A percentile compares a stretch with the other conserved stretches of the same genome.
phyloP scores from a whole-genome alignment of 2,797 vertebrate species.

The Chromobotia macracanthus region DNA sequence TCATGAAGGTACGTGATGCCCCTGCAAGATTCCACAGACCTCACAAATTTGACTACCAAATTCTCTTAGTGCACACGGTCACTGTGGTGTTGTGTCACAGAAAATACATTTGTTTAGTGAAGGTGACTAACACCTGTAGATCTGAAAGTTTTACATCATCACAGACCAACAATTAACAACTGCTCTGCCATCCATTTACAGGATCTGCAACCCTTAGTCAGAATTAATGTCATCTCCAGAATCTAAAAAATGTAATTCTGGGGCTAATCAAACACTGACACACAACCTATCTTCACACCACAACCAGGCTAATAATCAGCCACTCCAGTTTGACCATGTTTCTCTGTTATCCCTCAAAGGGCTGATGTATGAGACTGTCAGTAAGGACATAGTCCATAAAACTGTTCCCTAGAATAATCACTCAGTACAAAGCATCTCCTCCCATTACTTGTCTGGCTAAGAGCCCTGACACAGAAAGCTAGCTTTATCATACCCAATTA shows the following conservation, averaged over 20 bases:
- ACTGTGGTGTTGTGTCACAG: constrained; percentile 25
- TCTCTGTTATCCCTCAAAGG: constrained; percentile 7
- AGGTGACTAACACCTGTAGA: neutral
- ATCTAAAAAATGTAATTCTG: neutral
- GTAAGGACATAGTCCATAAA: constrained; percentile 13
- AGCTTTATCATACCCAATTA: constrained; percentile 75
- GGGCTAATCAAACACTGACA: neutral
- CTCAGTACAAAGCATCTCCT: constrained; percentile 43
- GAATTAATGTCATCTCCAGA: neutral
- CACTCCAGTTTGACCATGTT: neutral
- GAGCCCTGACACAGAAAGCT: constrained; percentile 66
- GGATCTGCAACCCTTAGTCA: neutral
- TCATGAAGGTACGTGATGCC: constrained; percentile 2
- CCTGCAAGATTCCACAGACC: constrained; percentile 1
- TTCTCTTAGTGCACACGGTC: constrained; percentile 16
- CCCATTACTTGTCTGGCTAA: constrained; percentile 43
- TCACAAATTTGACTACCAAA: constrained; percentile 49
- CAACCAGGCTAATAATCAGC: neutral
- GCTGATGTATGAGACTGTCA: constrained; percentile 17
- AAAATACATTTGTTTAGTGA: constrained; percentile 53
- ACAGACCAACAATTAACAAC: neutral
- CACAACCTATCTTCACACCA: neutral
- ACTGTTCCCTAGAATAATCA: constrained; percentile 37
- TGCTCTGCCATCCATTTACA: too few relatives aligned
- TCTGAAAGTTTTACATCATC: neutral